Evolutionary conservation across 2,797 vertebrate genomes (phyloP).

Genomic region (Ficedula albicollis): DNA sequence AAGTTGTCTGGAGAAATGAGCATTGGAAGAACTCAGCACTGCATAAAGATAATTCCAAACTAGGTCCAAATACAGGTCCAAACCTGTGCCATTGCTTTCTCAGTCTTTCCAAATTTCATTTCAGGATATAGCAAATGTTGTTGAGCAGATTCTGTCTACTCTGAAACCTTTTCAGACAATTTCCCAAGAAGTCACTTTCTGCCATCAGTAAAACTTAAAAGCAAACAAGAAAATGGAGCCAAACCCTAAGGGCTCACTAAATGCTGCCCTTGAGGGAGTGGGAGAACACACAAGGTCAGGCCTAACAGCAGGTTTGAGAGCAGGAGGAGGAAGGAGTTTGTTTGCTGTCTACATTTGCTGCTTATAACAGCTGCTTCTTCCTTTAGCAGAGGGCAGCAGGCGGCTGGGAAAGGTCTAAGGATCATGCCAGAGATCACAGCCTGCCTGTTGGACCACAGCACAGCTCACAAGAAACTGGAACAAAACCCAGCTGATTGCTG

Average conservation of each 20-base stretch:
- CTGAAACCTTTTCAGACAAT: not conserved
- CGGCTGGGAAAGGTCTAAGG: not conserved
- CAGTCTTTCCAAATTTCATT: not conserved
- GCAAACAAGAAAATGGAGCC: not conserved
- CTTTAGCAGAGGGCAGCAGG: not conserved
- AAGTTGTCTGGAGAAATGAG: not conserved
- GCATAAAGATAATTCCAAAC: not conserved
- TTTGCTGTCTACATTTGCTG: not conserved
- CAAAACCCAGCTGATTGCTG: not conserved
- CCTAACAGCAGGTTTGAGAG: not conserved
- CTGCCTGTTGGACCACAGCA: not conserved
- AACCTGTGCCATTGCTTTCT: not conserved
- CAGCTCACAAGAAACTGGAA: not conserved
- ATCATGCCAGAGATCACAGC: not conserved
- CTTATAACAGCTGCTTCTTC: not conserved
- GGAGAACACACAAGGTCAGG: not conserved
- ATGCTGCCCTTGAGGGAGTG: not conserved
- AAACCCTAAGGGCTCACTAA: not conserved
- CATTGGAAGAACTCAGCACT: not conserved
- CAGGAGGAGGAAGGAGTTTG: not conserved
- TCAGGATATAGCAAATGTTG: not conserved
- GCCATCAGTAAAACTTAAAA: not conserved
- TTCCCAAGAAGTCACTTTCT: not conserved
- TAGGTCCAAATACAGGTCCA: not conserved
- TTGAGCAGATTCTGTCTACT: not conserved